Conservation (phyloP, 2,888 invertebrate genomes). For the Tetropium fuscum region DNA sequence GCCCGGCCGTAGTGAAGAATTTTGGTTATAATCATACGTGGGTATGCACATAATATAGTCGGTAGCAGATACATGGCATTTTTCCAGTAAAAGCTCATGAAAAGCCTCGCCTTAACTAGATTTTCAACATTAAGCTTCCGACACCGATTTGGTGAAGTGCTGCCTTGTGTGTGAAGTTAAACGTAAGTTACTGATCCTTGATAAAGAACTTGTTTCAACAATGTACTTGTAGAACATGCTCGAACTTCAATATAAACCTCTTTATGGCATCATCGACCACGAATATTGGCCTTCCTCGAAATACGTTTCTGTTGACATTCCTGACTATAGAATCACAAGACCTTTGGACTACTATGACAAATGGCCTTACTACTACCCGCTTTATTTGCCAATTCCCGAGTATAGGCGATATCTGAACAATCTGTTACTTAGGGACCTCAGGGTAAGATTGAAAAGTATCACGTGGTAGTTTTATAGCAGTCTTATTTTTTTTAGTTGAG, state of each 20-base stretch:
- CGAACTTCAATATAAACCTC: conserved; percentile 47
- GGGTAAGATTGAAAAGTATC: too few relatives aligned
- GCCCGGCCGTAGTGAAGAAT: too few relatives aligned
- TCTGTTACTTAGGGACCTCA: conserved; percentile 46
- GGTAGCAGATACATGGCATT: conserved; percentile 4
- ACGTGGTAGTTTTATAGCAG: too few relatives aligned
- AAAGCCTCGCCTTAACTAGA: conserved; percentile 1
- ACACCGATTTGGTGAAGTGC: conserved; percentile 7
- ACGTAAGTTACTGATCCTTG: background rate
- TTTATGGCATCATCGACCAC: conserved; percentile 41
- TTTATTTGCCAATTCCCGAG: conserved; percentile 44
- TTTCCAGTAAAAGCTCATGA: background rate
- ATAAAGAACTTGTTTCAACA: background rate
- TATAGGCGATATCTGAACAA: conserved; percentile 49
- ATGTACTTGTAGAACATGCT: conserved; percentile 40
- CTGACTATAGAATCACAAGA: conserved; percentile 45
- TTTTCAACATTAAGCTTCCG: conserved; percentile 9
- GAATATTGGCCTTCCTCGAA: conserved; percentile 47
- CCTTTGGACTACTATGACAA: conserved; percentile 47
- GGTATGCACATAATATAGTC: too few relatives aligned
- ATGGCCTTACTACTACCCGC: conserved; percentile 48
- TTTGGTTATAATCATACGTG: too few relatives aligned
- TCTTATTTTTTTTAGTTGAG: conserved; percentile 43
- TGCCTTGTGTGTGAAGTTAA: background rate
- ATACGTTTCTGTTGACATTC: conserved; percentile 48